Evolutionary conservation across 2,113 vertebrate species (phyloP).

Genomic region (Telmatochromis sp.): DNA sequence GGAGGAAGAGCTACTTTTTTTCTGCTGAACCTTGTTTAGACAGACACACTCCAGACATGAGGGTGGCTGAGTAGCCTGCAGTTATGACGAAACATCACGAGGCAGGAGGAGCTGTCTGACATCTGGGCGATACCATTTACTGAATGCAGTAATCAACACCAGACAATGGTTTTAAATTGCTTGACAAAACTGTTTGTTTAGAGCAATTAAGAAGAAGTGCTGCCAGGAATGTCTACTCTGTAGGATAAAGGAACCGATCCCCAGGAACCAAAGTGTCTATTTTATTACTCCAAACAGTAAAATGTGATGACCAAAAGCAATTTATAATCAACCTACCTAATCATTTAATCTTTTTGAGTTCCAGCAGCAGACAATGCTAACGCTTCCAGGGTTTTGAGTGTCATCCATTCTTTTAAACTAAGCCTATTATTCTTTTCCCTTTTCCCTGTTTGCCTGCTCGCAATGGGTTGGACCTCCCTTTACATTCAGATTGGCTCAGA

Average conservation of each 20-base stretch:
- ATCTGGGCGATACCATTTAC: constrained; percentile 23
- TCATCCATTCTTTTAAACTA: background rate
- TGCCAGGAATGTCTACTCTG: background rate
- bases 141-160: constrained; percentile 32
- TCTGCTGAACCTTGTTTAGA: background rate
- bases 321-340: background rate
- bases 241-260: background rate
- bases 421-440: background rate
- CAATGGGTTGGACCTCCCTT: background rate
- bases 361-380: background rate
- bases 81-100: background rate
- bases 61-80: background rate
- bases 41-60: constrained; percentile 31
- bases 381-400: background rate
- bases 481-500: background rate
- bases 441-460: background rate
- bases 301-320: background rate
- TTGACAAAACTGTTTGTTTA: constrained; percentile 25
- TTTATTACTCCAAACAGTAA: background rate
- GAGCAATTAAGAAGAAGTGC: background rate
- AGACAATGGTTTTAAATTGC: constrained; percentile 16
- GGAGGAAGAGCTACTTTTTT: background rate
- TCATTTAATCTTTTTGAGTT: background rate
- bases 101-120: constrained; percentile 10
- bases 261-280: background rate